A percentile compares a stretch with the other conserved stretches of the same genome.
Conservation (phyloP, 2,888 invertebrate genomes). For the Ophion slaviceki region DNA sequence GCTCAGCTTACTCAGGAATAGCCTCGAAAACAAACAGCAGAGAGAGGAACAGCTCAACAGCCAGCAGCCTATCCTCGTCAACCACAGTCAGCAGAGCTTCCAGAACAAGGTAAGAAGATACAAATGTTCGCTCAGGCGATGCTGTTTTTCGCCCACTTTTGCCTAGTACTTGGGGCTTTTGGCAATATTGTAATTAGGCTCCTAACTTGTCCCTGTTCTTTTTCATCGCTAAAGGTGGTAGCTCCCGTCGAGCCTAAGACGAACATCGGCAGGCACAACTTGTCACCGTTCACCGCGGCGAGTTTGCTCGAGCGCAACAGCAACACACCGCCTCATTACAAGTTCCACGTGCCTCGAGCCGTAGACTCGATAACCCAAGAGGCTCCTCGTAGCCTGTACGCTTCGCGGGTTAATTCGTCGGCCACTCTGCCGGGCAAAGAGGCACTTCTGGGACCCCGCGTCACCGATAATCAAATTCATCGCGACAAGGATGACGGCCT, state of each 20-base stretch:
- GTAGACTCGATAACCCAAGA: conserved; percentile 87
- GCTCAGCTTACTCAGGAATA: conserved; percentile 89
- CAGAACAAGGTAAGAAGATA: conserved; percentile 78
- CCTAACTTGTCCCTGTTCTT: neutral
- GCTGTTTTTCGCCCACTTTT: neutral
- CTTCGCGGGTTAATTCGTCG: conserved; percentile 78
- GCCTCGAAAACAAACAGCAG: conserved; percentile 87
- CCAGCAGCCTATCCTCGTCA: conserved; percentile 78
- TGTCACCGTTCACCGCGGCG: conserved; percentile 86
- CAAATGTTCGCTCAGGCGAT: neutral
- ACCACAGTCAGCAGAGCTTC: conserved; percentile 80
- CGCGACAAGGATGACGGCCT: conserved; percentile 84
- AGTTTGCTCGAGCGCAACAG: conserved; percentile 84
- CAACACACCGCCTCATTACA: conserved; percentile 85
- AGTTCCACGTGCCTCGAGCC: conserved; percentile 89
- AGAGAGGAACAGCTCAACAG: conserved; percentile 80
- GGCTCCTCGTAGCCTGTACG: conserved; percentile 77
- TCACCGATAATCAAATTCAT: conserved; percentile 79
- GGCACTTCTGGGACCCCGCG: conserved; percentile 77
- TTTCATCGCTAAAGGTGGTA: conserved; percentile 75
- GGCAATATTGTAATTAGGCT: neutral
- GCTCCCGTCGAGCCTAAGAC: conserved; percentile 83
- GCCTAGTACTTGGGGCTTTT: neutral
- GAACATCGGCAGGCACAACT: conserved; percentile 84
- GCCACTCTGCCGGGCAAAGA: conserved; percentile 79